These are phyloP conservation scores for Drosophila ironensis DNA, from an alignment of 1,140 invertebrate species.

Conservation along the genomic window DNA sequence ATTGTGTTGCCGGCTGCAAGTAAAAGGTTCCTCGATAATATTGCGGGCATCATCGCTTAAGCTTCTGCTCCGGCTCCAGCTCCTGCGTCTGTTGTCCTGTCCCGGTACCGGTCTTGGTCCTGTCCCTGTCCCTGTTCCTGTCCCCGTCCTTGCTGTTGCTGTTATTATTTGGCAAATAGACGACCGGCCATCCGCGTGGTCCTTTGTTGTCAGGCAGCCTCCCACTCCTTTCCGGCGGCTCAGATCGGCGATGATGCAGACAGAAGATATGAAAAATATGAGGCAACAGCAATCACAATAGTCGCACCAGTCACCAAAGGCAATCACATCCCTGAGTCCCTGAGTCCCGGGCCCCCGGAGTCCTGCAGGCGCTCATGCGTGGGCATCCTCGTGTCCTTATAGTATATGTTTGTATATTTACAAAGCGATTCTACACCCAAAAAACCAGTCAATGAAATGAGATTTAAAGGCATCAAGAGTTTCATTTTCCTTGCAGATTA, in stretches of 20 bases:
- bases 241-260: constrained; percentile 66
- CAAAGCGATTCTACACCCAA: no score
- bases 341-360: background rate
- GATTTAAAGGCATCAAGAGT: no score
- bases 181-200: constrained; percentile 47
- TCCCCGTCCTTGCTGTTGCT: constrained; percentile 60
- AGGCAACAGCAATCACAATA: constrained; percentile 74
- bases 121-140: background rate
- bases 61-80: background rate
- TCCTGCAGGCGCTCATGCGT: constrained; percentile 56
- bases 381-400: no score
- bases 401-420: no score
- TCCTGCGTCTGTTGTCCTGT: background rate
- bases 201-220: background rate
- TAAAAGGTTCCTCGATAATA: constrained; percentile 60
- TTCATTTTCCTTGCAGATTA: no score
- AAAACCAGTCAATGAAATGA: no score
- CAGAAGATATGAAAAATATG: constrained; percentile 79
- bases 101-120: constrained; percentile 12
- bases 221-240: background rate
- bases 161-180: constrained; percentile 77
- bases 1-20: constrained; percentile 40
- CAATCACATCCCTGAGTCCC: constrained; percentile 8
- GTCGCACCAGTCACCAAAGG: constrained; percentile 55
- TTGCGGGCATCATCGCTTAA: constrained; percentile 5